Percentiles rank a stretch among this genome's conserved stretches.
Conservation (phyloP, 2,888 invertebrate species). For the Hylaea fasciaria region DNA sequence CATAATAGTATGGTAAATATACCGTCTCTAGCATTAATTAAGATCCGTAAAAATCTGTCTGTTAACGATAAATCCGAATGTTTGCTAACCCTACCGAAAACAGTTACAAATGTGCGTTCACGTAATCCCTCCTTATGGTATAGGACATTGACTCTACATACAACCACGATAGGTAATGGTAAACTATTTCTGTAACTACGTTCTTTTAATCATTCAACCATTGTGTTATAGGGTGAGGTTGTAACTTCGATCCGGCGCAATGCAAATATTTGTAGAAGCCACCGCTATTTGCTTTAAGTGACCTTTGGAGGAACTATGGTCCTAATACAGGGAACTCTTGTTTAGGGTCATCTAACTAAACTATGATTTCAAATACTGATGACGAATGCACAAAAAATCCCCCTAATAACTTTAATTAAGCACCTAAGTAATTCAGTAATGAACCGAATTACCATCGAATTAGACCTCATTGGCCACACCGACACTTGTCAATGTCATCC, state of each 20-base stretch:
- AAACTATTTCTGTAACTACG: neutral
- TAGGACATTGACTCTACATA: slow-evolving; percentile 24
- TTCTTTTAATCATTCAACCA: too few relatives aligned
- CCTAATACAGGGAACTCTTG: too few relatives aligned
- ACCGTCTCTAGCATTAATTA: neutral
- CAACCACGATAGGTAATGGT: neutral
- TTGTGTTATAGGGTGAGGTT: too few relatives aligned
- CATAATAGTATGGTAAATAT: neutral
- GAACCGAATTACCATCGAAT: slow-evolving; percentile 34
- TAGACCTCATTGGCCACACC: slow-evolving; percentile 31
- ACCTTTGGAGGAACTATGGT: too few relatives aligned
- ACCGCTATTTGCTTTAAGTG: too few relatives aligned
- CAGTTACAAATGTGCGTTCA: slow-evolving; percentile 10
- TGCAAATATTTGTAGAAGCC: too few relatives aligned
- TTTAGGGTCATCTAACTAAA: neutral
- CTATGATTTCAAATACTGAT: neutral
- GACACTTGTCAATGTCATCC: slow-evolving; percentile 36
- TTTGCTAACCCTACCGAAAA: slow-evolving; percentile 18
- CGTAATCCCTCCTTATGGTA: slow-evolving; percentile 29
- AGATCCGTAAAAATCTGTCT: too few relatives aligned
- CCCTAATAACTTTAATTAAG: slow-evolving; percentile 1
- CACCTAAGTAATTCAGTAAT: slow-evolving; percentile 25
- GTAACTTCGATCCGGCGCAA: too few relatives aligned
- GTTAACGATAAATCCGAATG: neutral
- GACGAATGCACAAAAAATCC: neutral